Base-by-base conservation (phyloP, 64 coral and sea anemone species). In the Stichodactyla mertensii region DNA sequence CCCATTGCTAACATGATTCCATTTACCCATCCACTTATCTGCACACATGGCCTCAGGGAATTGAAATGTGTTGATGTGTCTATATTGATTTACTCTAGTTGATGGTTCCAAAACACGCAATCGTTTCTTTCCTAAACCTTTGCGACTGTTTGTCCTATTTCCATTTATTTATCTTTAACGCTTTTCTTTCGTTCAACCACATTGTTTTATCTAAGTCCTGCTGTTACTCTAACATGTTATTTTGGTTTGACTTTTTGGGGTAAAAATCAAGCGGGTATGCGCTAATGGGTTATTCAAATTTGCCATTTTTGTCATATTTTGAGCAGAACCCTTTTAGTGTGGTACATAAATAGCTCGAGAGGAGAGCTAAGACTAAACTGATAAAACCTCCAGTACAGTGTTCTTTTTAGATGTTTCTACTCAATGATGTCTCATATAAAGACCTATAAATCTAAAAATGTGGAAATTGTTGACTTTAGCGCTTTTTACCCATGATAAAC, bases 231-330 rank as follows among this genome's bases (percentile, higher is more conserved):
- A 27, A 14, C n/a, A 23, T 74, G 7, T 4, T 31, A 8, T 28
- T 27, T n/a, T 8, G n/a, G 1, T 28, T 74, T 31, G 8, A 27
- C 27, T 74, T 10, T 31, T 7, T 27, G 69, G 23, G 10, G 23
- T 74, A 31, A 10, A 13, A 66, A 20, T 45, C 36, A 45, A 45
- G 36, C 56, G 4, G 14, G 0, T 58, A 58, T 15, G 14, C 56
- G 69, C 8, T 74, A 74, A 74, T 74, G 69, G 36, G 69, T 74
- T 74, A 74, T 74, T 71, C 69, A 74, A 74, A 74, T n/a, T n/a
- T 31, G n/a, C n/a, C 69, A 69, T n/a, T 16, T 4, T 20, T n/a
- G 20, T 5, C 16, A 16, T 20, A 7, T 70, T 22, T 70, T 7
- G 10, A 28, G 69, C 36, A 74, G 20, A 26, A 74, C 7, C 69